These are phyloP conservation scores for Synanthedon andrenaeformis DNA, from an alignment of 2,888 invertebrate genomes.

Conservation along the genomic window DNA sequence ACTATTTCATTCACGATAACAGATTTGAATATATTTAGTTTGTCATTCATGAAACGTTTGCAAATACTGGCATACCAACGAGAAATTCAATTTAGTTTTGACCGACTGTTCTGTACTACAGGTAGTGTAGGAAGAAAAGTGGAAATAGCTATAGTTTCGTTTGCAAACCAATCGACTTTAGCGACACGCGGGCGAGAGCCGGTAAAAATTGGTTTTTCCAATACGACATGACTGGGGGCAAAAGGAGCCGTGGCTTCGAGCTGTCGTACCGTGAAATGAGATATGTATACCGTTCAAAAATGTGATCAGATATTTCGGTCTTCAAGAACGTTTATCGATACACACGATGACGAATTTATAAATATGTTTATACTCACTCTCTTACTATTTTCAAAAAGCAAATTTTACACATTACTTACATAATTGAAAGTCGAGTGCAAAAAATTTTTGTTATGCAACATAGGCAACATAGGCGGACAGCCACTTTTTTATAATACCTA, in stretches of 20 bases:
- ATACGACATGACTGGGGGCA: constrained; percentile 21
- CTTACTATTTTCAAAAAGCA: no score
- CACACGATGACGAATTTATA: neutral
- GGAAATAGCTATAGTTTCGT: neutral
- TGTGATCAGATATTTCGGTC: constrained; percentile 34
- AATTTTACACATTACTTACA: no score
- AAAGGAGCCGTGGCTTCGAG: constrained; percentile 22
- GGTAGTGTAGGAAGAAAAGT: constrained; percentile 3
- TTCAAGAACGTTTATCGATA: neutral
- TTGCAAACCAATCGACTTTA: constrained; percentile 45
- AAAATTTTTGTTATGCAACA: no score
- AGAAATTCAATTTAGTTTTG: no score
- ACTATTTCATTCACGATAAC: no score
- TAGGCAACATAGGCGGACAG: no score
- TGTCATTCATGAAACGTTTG: no score
- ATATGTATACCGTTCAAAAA: constrained; percentile 54
- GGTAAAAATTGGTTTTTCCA: constrained; percentile 53
- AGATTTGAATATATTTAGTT: no score
- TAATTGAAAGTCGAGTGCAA: no score
- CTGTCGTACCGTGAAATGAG: constrained; percentile 57
- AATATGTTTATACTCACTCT: neutral
- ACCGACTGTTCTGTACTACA: no score
- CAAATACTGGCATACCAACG: no score
- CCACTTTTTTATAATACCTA: no score
- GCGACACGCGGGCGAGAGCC: constrained; percentile 32